Evolutionary conservation across 2,113 vertebrate genomes (phyloP).

Genomic region (Nestor notabilis): DNA sequence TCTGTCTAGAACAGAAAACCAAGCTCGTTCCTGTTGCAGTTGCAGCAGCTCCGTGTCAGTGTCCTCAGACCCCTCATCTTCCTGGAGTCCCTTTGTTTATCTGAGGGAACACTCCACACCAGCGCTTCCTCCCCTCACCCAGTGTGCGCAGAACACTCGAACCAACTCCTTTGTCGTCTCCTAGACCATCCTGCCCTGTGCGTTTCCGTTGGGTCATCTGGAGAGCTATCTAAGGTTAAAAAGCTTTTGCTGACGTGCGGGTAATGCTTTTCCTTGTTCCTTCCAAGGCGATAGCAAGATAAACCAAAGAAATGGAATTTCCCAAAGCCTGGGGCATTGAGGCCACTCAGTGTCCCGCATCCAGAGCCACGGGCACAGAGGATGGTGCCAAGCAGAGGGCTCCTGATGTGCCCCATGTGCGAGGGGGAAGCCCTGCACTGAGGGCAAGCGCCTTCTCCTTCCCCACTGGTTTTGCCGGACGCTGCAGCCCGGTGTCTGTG

Average conservation of each 20-base stretch:
- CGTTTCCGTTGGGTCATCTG: neutral
- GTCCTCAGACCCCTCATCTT: neutral
- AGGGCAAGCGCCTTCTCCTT: neutral
- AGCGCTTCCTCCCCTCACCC: neutral
- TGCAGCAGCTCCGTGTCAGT: neutral
- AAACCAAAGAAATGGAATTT: neutral
- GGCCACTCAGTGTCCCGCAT: accelerated
- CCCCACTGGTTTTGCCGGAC: neutral
- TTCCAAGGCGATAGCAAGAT: neutral
- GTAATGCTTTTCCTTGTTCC: neutral
- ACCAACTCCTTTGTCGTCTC: accelerated
- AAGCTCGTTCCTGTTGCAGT: too few relatives aligned
- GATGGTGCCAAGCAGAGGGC: neutral
- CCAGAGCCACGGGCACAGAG: neutral
- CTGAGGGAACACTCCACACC: neutral
- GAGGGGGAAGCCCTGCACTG: neutral
- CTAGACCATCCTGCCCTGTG: neutral
- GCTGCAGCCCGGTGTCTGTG: accelerated
- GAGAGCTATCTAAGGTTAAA: neutral
- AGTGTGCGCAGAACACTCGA: neutral
- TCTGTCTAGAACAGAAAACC: too few relatives aligned
- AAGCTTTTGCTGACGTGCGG: neutral
- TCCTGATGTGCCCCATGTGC: neutral
- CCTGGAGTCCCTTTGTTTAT: neutral
- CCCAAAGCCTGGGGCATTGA: accelerated